These are phyloP conservation scores for Sorex araneus DNA, from an alignment of 2,113 vertebrate species.

Conservation along the genomic window DNA sequence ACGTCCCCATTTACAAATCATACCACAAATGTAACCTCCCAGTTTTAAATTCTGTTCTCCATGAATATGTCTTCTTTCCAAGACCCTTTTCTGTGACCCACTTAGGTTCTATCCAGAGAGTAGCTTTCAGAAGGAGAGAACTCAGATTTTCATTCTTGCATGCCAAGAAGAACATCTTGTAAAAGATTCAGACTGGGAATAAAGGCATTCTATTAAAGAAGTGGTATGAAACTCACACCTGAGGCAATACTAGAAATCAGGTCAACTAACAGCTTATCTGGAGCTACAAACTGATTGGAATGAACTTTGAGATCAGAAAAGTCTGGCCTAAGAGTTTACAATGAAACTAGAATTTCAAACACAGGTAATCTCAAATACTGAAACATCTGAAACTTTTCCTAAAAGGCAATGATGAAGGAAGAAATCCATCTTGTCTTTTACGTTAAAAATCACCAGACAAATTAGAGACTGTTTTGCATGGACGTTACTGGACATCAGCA, in stretches of 20 bases:
- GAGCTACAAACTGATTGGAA: slow-evolving; percentile 68
- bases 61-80: slow-evolving; percentile 30
- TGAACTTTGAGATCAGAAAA: slow-evolving; percentile 81
- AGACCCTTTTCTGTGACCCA: slow-evolving; percentile 48
- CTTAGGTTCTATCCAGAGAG: slow-evolving; percentile 22
- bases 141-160: slow-evolving; percentile 53
- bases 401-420: slow-evolving; percentile 84
- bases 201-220: slow-evolving; percentile 75
- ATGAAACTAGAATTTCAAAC: slow-evolving; percentile 85
- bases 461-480: slow-evolving; percentile 81
- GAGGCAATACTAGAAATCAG: slow-evolving; percentile 62
- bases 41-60: slow-evolving; percentile 17
- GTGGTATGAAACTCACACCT: slow-evolving; percentile 72
- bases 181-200: slow-evolving; percentile 71
- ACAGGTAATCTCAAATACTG: slow-evolving; percentile 87
- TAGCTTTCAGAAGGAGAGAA: slow-evolving; percentile 57
- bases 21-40: not conserved
- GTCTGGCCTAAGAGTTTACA: slow-evolving; percentile 79
- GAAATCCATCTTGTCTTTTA: slow-evolving; percentile 81
- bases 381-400: slow-evolving; percentile 83
- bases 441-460: slow-evolving; percentile 85
- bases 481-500: slow-evolving; percentile 82
- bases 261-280: slow-evolving; percentile 57
- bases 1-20: slow-evolving; percentile 30
- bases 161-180: slow-evolving; percentile 69